A percentile compares a stretch with the other conserved stretches of the same genome.
Evolutionary conservation across 2,888 invertebrate genomes (phyloP).

Genomic region (Synergus itoensis): DNA sequence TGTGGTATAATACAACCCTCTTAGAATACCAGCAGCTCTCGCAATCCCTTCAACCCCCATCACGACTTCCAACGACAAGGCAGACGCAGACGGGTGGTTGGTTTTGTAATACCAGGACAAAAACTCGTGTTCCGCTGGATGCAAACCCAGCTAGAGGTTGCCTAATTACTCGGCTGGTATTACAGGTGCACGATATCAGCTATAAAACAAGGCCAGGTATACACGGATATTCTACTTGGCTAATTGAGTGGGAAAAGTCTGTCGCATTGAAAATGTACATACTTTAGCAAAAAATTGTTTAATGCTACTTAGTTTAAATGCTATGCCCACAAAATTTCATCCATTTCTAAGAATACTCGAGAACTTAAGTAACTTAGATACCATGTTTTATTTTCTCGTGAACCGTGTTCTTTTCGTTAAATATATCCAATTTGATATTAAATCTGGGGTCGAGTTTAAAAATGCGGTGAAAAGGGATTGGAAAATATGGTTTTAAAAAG

Average conservation of each 20-base stretch:
- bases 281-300: slow-evolving; percentile 51
- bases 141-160: slow-evolving; percentile 51
- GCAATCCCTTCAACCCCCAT: slow-evolving; percentile 50
- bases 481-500: no score
- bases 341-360: not conserved
- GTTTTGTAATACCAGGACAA: slow-evolving; percentile 48
- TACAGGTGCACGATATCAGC: slow-evolving; percentile 56
- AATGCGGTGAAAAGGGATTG: no score
- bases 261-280: slow-evolving; percentile 53
- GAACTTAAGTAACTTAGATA: not conserved
- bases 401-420: not conserved
- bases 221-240: slow-evolving; percentile 51
- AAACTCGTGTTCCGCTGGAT: slow-evolving; percentile 52
- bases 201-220: slow-evolving; percentile 54
- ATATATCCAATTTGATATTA: no score
- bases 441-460: no score
- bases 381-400: not conserved
- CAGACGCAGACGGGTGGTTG: slow-evolving; percentile 49
- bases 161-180: slow-evolving; percentile 61
- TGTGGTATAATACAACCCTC: slow-evolving; percentile 45
- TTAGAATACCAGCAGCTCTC: slow-evolving; percentile 47
- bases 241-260: slow-evolving; percentile 62
- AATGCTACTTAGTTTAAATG: slow-evolving; percentile 35
- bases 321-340: slow-evolving; percentile 10
- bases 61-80: slow-evolving; percentile 48